Evolutionary conservation across 2,797 vertebrate genomes (phyloP).

Genomic region (Taeniopygia guttata): DNA sequence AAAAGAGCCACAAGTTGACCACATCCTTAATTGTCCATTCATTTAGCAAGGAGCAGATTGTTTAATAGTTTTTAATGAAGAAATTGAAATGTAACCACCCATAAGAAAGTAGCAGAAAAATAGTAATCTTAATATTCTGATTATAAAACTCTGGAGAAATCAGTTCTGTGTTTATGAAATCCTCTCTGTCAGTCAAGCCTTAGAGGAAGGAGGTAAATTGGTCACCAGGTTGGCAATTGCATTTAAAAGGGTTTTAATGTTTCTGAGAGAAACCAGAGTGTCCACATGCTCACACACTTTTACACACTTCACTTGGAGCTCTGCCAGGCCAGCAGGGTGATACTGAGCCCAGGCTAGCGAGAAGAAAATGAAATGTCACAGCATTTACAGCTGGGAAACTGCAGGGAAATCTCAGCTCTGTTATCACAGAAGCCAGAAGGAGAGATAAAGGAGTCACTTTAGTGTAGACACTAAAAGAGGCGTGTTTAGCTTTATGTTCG

Average conservation of each 20-base stretch:
- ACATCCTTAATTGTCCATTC: background rate
- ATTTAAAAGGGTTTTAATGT: background rate
- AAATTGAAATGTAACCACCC: background rate
- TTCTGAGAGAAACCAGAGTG: background rate
- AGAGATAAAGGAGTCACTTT: background rate
- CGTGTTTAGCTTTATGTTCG: background rate
- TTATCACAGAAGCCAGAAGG: background rate
- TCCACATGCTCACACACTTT: background rate
- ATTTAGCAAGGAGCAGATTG: constrained; percentile 6
- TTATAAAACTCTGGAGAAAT: background rate
- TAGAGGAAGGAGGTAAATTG: background rate
- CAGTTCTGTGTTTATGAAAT: background rate
- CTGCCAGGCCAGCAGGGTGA: background rate
- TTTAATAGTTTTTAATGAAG: background rate
- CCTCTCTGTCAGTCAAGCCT: background rate
- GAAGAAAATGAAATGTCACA: background rate
- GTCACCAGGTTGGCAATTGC: background rate
- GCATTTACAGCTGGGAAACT: background rate
- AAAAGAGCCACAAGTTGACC: constrained; percentile 9
- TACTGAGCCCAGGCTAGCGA: background rate
- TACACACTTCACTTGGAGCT: background rate
- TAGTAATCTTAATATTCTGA: background rate
- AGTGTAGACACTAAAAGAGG: background rate
- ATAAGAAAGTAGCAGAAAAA: background rate
- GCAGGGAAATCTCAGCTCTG: background rate